A percentile compares a stretch with the other conserved stretches of the same genome.
Evolutionary conservation across 2,797 vertebrate genomes (phyloP).

Genomic region (Notolabrus celidotus): DNA sequence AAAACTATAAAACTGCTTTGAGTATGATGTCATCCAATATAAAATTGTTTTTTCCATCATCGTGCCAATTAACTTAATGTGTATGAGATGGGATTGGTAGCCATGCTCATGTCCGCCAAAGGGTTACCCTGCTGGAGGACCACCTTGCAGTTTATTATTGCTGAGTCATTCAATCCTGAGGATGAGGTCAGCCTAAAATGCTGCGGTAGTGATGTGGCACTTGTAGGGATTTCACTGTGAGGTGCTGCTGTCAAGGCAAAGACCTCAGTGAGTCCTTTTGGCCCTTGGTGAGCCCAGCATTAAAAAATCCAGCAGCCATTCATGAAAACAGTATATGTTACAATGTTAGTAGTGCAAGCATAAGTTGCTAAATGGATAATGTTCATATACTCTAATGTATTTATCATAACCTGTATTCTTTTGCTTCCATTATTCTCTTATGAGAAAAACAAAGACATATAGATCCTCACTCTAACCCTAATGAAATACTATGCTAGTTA

Average conservation of each 20-base stretch:
- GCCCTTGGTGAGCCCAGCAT: constrained; percentile 9
- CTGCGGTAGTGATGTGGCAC: constrained; percentile 31
- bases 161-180: constrained; percentile 68
- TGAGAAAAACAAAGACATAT: background rate
- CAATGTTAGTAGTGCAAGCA: background rate
- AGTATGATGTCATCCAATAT: constrained; percentile 42
- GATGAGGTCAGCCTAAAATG: constrained; percentile 70
- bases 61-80: constrained; percentile 72
- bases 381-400: too few relatives aligned
- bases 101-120: constrained; percentile 46
- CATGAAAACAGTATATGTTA: constrained; percentile 12
- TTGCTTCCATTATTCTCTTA: too few relatives aligned
- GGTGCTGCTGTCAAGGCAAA: constrained; percentile 55
- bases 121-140: constrained; percentile 43
- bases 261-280: constrained; percentile 53
- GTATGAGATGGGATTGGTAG: constrained; percentile 56
- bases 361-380: too few relatives aligned
- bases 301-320: background rate
- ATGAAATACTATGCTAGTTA: too few relatives aligned
- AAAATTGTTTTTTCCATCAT: constrained; percentile 25
- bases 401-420: too few relatives aligned
- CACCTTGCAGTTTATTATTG: constrained; percentile 57
- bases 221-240: constrained; percentile 50
- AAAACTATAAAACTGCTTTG: constrained; percentile 17
- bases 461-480: too few relatives aligned